Evolutionary conservation across 2,113 vertebrate genomes (phyloP).

Genomic region (Lonchura striata): DNA sequence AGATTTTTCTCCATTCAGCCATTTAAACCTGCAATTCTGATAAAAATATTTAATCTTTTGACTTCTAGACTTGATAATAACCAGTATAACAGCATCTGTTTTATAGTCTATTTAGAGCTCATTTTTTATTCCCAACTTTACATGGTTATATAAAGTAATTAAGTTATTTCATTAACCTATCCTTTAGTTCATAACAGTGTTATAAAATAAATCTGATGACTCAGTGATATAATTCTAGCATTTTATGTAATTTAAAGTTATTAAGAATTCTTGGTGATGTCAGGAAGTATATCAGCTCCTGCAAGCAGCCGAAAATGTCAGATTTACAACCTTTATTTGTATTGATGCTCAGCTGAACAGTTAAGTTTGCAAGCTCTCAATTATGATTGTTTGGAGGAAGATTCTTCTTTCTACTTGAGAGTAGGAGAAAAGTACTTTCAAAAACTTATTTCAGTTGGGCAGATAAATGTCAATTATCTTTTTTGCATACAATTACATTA

Average conservation of each 20-base stretch:
- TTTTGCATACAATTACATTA: neutral
- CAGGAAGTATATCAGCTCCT: neutral
- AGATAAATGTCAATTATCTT: neutral
- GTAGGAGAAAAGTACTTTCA: neutral
- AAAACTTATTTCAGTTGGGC: neutral
- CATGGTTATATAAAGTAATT: neutral
- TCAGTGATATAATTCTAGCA: neutral
- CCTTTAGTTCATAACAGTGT: neutral
- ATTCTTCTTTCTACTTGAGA: neutral
- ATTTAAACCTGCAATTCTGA: neutral
- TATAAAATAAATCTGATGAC: neutral
- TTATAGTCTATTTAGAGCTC: neutral
- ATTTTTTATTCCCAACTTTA: neutral
- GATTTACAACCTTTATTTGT: neutral
- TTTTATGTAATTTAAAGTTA: neutral
- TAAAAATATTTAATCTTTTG: neutral
- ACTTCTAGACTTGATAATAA: neutral
- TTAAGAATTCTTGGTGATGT: neutral
- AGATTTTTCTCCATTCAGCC: neutral
- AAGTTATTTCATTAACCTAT: neutral
- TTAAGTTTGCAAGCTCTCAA: neutral
- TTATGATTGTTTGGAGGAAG: neutral
- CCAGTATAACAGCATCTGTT: neutral
- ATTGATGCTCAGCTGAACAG: neutral
- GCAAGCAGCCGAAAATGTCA: neutral